These are phyloP conservation scores for Paramormyrops kingsleyae DNA, from an alignment of 2,113 vertebrate genomes.

Conservation along the genomic window DNA sequence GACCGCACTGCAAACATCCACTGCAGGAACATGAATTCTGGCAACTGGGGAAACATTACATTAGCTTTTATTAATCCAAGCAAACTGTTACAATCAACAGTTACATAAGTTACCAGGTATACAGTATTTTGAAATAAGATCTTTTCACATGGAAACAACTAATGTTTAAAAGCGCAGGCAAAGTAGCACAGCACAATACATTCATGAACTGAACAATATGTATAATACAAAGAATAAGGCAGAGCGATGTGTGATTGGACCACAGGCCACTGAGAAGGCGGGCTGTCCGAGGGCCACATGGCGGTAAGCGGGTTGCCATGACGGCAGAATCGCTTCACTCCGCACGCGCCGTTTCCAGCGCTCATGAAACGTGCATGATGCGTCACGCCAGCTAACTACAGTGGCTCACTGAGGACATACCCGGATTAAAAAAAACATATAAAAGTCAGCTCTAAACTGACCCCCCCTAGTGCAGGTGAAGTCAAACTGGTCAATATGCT, in stretches of 20 bases:
- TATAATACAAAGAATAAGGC: conserved; percentile 79
- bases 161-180: conserved; percentile 89
- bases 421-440: neutral
- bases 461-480: conserved; percentile 52
- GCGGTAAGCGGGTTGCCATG: neutral
- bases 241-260: conserved; percentile 49
- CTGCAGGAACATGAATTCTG: neutral
- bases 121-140: conserved; percentile 68
- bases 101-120: conserved; percentile 92
- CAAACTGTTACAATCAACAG: conserved; percentile 93
- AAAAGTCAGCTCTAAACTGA: neutral
- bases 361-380: neutral
- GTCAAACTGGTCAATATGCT: conserved; percentile 37
- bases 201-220: conserved; percentile 82
- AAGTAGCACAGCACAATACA: conserved; percentile 94
- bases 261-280: conserved; percentile 24
- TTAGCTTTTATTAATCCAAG: conserved; percentile 92
- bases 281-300: conserved; percentile 25
- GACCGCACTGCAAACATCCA: neutral
- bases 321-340: neutral
- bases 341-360: neutral
- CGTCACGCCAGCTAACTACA: neutral
- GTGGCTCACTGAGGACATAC: neutral
- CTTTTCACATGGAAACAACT: conserved; percentile 80
- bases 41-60: conserved; percentile 53